Conservation (phyloP, 1,140 invertebrate genomes). For the Dendroctonus ponderosae region DNA sequence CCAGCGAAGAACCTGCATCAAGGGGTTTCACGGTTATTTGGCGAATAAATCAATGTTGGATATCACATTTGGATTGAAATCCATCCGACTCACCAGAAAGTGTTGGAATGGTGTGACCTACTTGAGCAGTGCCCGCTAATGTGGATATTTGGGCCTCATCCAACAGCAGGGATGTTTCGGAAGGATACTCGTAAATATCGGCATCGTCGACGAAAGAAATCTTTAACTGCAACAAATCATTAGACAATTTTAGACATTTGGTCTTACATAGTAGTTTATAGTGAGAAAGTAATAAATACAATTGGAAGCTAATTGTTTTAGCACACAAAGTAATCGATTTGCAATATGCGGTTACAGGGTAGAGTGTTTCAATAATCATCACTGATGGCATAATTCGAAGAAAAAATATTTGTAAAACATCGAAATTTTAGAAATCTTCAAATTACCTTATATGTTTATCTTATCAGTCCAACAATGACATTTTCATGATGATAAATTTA, state of each 20-base stretch:
- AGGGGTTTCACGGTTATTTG: conserved; percentile 1
- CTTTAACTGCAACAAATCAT: conserved; percentile 61
- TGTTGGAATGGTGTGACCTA: conserved; percentile 46
- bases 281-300: too few relatives aligned
- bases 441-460: too few relatives aligned
- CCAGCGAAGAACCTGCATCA: conserved; percentile 46
- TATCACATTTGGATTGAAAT: background rate
- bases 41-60: background rate
- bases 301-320: too few relatives aligned
- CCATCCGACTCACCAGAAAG: conserved; percentile 39
- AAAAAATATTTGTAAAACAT: too few relatives aligned
- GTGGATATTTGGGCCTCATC: conserved; percentile 53
- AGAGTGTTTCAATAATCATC: too few relatives aligned
- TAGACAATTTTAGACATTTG: conserved; percentile 15
- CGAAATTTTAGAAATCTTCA: too few relatives aligned
- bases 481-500: too few relatives aligned
- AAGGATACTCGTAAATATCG: conserved; percentile 82
- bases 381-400: too few relatives aligned
- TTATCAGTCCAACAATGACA: too few relatives aligned
- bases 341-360: too few relatives aligned
- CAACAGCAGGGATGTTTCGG: conserved; percentile 72
- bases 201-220: conserved; percentile 82
- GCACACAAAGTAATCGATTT: too few relatives aligned
- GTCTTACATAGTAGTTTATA: background rate
- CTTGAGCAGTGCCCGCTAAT: conserved; percentile 26